Base-by-base conservation (phyloP, 2,888 invertebrate genomes). In the Resseliella maxima region DNA sequence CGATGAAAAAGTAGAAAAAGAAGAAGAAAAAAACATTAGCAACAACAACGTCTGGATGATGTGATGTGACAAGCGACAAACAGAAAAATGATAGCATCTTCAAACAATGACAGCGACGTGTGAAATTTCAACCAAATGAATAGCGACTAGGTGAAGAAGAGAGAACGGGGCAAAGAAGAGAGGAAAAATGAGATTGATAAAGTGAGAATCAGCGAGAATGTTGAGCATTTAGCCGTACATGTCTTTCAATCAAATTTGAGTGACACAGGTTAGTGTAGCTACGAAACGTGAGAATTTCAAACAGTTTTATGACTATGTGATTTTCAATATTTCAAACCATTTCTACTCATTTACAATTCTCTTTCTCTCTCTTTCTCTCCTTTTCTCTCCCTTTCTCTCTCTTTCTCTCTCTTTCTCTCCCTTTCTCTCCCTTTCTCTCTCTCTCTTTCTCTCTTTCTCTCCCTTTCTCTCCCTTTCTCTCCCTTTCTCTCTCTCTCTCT, bases 81-180 rank as follows among this genome's bases (percentile, higher is more conserved):
- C 12, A 31, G 15, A 72, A 59, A 72, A 31, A 72, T 72, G 72
- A 31, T 72, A 27, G n/a, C 27, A 72, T 72, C 35, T 72, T 72
- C 31, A n/a, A 72, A 72, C 72, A 72, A 31, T 72, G 72, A 31
- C 72, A 72, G 15, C 72, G 72, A 72, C 72, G 72, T 72, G 31
- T 72, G 72, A 27, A 72, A 72, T 72, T 31, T 15, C 24, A 59
- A 59, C 5, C 24, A 59, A 27, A 27, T 27, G 31, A 27, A 27
- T 31, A 31, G n/a, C n/a, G n/a, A n/a, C n/a, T n/a, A n/a, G n/a
- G n/a, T n/a, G n/a, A n/a, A n/a, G n/a, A n/a, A n/a, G n/a, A n/a
- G n/a, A n/a, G n/a, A n/a, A n/a, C n/a, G n/a, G n/a, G n/a, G n/a
- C n/a, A n/a, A n/a, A n/a, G n/a, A n/a, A n/a, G n/a, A n/a, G n/a